Base-by-base conservation (phyloP, 2,797 vertebrate species). In the Poecile montanus region DNA sequence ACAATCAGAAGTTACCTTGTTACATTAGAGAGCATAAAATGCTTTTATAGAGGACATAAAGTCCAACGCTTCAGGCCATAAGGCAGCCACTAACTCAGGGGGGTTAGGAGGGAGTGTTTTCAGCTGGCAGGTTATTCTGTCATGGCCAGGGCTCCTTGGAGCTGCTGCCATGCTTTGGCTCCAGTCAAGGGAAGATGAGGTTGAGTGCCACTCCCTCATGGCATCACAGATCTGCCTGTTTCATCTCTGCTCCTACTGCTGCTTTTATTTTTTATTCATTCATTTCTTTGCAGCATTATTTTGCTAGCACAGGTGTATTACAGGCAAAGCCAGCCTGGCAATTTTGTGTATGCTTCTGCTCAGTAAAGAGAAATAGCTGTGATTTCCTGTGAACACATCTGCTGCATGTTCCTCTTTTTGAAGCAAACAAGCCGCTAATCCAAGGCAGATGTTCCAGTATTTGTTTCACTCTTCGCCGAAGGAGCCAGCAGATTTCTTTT, bases 1-100 rank as follows among this genome's bases (percentile, higher is more conserved):
- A 44, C 67, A 90, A 77, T 71, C 81, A 56, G 84, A 83, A 93
- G 84, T 45, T 82, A 71, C 66, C 58, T 42, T 0, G 3, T 91
- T 89, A 65, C 58, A 36, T 45, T 72, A 85, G 65, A 88, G 78
- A 85, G 53, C 44, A 83, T 74, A 71, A 97, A 93, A 58, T 65
- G 78, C 68, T 91, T 95, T 96, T 92, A 85, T 44, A 18, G 84
- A 47, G 45, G n/a, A 72, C 44, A 48, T 91, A 75, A 92, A 95
- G 61, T 36, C 61, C 66, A 32, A 5, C 16, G 29, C 61, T 85
- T 58, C 5, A 48, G 65, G 75, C 62, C n/a, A 27, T 44, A 38
- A 92, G 92, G 73, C 70, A 90, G 2, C 27, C 30, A 48, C 36
- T 72, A 34, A 40, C 67, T 83, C 72, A 30, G 1, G 0, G 56